Evolutionary conservation across 2,113 vertebrate genomes (phyloP).

Genomic region (Ovis aries): DNA sequence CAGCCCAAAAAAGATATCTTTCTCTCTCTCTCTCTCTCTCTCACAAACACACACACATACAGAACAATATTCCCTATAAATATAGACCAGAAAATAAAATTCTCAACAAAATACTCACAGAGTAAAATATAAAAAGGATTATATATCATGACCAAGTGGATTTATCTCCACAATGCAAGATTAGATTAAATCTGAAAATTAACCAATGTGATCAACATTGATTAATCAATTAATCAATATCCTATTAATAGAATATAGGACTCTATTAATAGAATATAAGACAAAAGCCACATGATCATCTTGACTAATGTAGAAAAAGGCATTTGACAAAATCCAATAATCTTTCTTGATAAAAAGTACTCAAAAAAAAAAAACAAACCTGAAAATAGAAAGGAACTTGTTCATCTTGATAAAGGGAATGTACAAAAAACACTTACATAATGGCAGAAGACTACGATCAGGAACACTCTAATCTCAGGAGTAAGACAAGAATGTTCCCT

Average conservation of each 20-base stretch:
- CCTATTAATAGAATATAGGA: not conserved
- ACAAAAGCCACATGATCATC: not conserved
- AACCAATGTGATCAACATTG: not conserved
- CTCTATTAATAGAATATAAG: not conserved
- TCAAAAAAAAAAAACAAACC: not conserved
- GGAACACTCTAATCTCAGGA: not conserved
- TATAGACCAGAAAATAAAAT: not conserved
- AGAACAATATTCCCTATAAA: not conserved
- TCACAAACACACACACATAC: not conserved
- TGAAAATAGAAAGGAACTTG: not conserved
- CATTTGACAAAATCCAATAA: not conserved
- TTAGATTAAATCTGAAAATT: not conserved
- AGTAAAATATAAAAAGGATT: not conserved
- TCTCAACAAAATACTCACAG: not conserved
- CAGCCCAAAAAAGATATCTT: not conserved
- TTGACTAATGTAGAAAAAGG: not conserved
- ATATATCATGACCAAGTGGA: not conserved
- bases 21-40: not conserved
- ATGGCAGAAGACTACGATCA: not conserved
- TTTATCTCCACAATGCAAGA: not conserved
- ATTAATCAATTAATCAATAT: not conserved
- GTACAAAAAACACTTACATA: not conserved
- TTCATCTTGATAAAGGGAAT: not conserved
- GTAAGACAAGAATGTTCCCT: not conserved
- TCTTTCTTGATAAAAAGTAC: not conserved